Base-by-base conservation (phyloP, 1,140 invertebrate genomes). In the Heliconius hermathena region DNA sequence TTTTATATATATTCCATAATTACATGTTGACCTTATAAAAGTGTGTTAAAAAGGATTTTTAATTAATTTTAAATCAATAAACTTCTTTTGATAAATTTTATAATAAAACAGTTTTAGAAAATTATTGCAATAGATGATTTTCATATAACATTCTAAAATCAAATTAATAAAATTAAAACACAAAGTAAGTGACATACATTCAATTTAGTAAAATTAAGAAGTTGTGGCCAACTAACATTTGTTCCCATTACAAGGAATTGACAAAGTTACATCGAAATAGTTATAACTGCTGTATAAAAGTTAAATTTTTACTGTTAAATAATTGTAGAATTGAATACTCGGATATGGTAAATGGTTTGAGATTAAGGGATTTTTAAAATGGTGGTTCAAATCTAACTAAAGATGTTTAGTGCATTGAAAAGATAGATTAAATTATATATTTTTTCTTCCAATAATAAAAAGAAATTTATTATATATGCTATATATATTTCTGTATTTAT, bases 211-310 rank as follows among this genome's bases (percentile, higher is more conserved):
- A 57, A 9, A 57, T n/a, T 26, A 26, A 66, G 26, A 66, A 66
- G 22, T 66, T 66, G 57, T 66, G 22, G 22, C 57, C 57, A 66
- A 66, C 60, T 66, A 29, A 26, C 22, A 29, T 29, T 57, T 79
- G 78, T 71, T 79, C 78, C 78, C 78, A 29, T 71, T 41, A 54
- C 29, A 26, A 76, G 78, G 74, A 79, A 76, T 79, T 79, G 78
- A 79, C 66, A 57, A 66, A 29, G 36, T 79, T 79, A 79, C 78
- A 79, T 79, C 78, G 78, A 79, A 79, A 79, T 79, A 79, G 74
- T 76, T 79, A 76, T 66, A 73, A 77, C 33, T 41, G 52, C 76
- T 78, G 54, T 78, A 73, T 78, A 78, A 33, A 78, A 60, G 20
- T 78, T 78, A 57, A 78, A 36, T 72, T 73, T 73, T 52, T 77